These are phyloP conservation scores for Tragelaphus imberbis DNA, from an alignment of 2,113 vertebrate species.

Conservation along the genomic window DNA sequence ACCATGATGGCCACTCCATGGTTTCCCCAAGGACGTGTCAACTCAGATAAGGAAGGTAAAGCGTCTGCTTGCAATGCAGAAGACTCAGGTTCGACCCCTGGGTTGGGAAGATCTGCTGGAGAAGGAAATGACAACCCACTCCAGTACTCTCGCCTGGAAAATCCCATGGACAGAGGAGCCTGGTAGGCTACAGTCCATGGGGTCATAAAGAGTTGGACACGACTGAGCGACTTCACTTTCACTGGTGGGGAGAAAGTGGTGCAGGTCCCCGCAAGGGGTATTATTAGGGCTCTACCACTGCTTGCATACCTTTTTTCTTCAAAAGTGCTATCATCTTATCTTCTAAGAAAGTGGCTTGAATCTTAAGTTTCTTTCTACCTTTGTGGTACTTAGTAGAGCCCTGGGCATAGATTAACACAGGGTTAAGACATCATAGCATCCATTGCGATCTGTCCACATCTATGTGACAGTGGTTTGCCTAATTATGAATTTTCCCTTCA, in stretches of 20 bases:
- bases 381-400: fast-evolving
- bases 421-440: too few species aligned
- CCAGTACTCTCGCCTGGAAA: not conserved
- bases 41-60: not conserved
- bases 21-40: too few species aligned
- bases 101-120: not conserved
- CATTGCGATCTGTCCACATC: fast-evolving
- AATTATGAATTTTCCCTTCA: not conserved
- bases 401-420: not conserved
- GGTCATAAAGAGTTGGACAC: fast-evolving
- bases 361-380: not conserved
- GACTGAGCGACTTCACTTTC: not conserved
- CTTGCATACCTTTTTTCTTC: not conserved
- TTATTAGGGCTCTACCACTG: not conserved
- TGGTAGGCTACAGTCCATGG: not conserved
- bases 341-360: not conserved
- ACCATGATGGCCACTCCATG: too few species aligned
- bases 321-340: fast-evolving
- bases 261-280: fast-evolving
- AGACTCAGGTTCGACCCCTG: fast-evolving
- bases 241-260: fast-evolving
- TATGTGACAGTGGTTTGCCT: fast-evolving
- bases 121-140: not conserved
- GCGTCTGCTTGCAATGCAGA: too few species aligned
- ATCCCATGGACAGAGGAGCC: not conserved